Evolutionary conservation across 2,797 vertebrate genomes (phyloP).

Genomic region (Forpus xanthops): DNA sequence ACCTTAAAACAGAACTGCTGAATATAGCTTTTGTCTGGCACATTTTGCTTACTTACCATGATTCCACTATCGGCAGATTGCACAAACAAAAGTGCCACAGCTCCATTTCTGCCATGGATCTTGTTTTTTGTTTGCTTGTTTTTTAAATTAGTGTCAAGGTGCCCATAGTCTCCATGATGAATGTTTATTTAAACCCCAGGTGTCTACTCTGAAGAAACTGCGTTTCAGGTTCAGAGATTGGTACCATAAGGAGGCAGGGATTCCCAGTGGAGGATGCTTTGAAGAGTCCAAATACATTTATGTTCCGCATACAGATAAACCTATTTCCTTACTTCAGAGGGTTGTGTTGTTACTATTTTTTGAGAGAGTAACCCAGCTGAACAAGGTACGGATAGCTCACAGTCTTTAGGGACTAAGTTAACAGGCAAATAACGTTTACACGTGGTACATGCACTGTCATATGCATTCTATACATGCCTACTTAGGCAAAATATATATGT

Average conservation of each 20-base stretch:
- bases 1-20: background rate
- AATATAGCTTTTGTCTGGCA: background rate
- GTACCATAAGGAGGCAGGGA: background rate
- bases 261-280: constrained; percentile 21
- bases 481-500: background rate
- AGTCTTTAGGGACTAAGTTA: background rate
- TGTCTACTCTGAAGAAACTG: background rate
- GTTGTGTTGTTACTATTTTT: background rate
- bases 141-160: background rate
- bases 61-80: background rate
- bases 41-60: background rate
- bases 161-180: background rate
- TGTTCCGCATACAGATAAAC: background rate
- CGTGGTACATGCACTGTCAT: background rate
- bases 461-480: background rate
- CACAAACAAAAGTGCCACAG: background rate
- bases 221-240: background rate
- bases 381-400: background rate
- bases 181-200: constrained; percentile 21
- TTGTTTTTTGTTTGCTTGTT: background rate
- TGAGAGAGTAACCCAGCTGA: background rate
- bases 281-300: constrained; percentile 22
- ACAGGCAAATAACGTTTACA: background rate
- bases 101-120: background rate
- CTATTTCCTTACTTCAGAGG: background rate